Percentiles rank a stretch among this genome's conserved stretches.
Conservation (phyloP, 2,113 vertebrate genomes). For the Semnornis frantzii region DNA sequence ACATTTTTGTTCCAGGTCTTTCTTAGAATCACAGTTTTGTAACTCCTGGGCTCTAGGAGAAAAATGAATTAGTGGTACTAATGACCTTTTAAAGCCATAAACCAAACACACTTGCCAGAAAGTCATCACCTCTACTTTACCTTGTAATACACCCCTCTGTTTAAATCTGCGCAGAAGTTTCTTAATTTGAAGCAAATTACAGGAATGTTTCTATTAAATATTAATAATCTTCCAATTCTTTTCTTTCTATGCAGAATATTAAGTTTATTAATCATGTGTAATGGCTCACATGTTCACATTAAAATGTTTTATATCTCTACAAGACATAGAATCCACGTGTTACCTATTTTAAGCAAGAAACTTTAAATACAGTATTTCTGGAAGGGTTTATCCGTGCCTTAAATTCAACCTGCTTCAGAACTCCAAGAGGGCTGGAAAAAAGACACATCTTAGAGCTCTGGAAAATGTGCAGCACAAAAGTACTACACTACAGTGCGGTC, state of each 20-base stretch:
- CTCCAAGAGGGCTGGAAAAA: neutral
- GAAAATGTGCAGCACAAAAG: neutral
- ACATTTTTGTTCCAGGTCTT: neutral
- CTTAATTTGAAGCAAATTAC: constrained; percentile 1
- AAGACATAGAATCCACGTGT: neutral
- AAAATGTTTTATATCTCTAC: neutral
- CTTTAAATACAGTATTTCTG: neutral
- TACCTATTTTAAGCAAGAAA: neutral
- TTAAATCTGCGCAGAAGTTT: neutral
- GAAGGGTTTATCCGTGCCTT: neutral
- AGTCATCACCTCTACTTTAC: neutral
- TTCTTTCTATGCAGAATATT: neutral
- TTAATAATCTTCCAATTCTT: neutral
- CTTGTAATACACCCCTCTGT: neutral
- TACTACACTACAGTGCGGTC: neutral
- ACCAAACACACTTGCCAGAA: neutral
- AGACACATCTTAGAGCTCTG: neutral
- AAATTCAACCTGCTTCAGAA: neutral
- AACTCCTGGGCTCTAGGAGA: neutral
- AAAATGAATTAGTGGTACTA: neutral
- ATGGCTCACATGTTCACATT: neutral
- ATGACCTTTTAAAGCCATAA: neutral
- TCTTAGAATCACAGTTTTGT: neutral
- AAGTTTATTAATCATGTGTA: neutral
- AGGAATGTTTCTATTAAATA: neutral